These are phyloP conservation scores for Mythimna lalbum DNA, from an alignment of 2,888 invertebrate genomes.

Conservation along the genomic window DNA sequence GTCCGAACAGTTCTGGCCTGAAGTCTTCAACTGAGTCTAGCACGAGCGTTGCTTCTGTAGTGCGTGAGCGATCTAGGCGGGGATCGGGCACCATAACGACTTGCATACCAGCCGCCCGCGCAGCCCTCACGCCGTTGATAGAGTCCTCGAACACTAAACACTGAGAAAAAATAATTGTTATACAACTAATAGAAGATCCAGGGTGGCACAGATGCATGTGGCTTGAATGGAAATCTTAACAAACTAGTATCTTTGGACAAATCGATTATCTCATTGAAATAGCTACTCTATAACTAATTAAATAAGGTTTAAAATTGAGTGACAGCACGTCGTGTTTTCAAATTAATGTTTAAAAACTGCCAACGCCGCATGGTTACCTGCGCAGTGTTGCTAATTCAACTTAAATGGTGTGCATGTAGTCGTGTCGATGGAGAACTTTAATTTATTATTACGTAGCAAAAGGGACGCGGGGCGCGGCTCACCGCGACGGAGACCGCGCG, in stretches of 20 bases:
- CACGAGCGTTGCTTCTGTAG: conserved; percentile 92
- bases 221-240: too few relatives aligned
- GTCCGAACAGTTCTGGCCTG: conserved; percentile 95
- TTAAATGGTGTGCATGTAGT: too few relatives aligned
- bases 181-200: too few relatives aligned
- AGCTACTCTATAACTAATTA: neutral
- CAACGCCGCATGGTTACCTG: too few relatives aligned
- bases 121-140: conserved; percentile 96
- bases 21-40: conserved; percentile 94
- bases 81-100: conserved; percentile 95
- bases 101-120: conserved; percentile 95
- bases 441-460: too few relatives aligned
- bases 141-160: conserved; percentile 98
- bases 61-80: conserved; percentile 75
- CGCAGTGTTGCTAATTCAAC: too few relatives aligned
- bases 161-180: conserved; percentile 73
- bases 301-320: neutral
- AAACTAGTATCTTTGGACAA: neutral
- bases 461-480: too few relatives aligned
- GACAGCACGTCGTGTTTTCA: neutral
- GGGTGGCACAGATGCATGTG: too few relatives aligned
- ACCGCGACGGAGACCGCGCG: too few relatives aligned
- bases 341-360: neutral
- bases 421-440: too few relatives aligned
- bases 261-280: neutral